Evolutionary conservation across 2,797 vertebrate genomes (phyloP).

Genomic region (Dipus sagitta): DNA sequence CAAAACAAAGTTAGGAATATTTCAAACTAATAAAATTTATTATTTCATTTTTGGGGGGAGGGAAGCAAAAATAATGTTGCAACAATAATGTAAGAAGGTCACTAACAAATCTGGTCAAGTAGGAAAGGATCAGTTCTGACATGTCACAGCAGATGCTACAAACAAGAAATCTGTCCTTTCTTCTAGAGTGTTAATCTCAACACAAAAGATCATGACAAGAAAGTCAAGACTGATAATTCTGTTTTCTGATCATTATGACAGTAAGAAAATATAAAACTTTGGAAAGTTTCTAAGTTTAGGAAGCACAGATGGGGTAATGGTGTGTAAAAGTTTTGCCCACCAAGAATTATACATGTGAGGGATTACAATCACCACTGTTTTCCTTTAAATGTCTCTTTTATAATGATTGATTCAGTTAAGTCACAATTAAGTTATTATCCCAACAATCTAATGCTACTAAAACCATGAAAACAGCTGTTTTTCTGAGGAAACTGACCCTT

Average conservation of each 20-base stretch:
- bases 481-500: constrained; percentile 27
- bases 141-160: constrained; percentile 63
- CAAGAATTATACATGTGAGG: constrained; percentile 30
- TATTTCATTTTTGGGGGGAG: neutral
- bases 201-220: constrained; percentile 62
- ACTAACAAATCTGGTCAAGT: constrained; percentile 66
- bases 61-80: constrained; percentile 6
- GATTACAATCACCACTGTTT: constrained; percentile 24
- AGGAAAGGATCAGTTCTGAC: constrained; percentile 56
- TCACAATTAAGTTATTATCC: constrained; percentile 34
- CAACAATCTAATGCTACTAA: neutral
- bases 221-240: constrained; percentile 68
- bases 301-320: constrained; percentile 55
- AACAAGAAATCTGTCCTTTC: constrained; percentile 68
- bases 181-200: constrained; percentile 70
- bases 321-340: constrained; percentile 2
- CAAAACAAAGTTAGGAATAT: constrained; percentile 54
- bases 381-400: constrained; percentile 57
- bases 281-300: constrained; percentile 45
- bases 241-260: constrained; percentile 61
- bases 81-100: constrained; percentile 44
- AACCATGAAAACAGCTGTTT: constrained; percentile 39
- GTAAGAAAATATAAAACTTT: constrained; percentile 64
- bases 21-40: constrained; percentile 30
- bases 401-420: neutral